Conservation (phyloP, 2,113 vertebrate genomes). For the Taurulus bubalis region DNA sequence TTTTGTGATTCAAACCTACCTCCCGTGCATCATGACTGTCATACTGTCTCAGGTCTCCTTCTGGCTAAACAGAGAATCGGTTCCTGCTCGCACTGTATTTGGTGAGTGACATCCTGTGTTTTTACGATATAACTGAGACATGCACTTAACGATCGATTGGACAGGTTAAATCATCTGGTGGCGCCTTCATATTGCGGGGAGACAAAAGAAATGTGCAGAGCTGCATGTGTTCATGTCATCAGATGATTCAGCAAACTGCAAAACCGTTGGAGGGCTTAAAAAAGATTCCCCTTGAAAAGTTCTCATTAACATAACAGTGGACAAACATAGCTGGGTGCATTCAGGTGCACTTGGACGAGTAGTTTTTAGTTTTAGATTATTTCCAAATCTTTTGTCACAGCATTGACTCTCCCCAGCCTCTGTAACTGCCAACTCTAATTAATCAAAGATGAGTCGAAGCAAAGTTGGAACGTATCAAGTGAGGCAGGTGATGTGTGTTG, state of each 20-base stretch:
- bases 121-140: conserved; percentile 36
- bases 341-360: conserved; percentile 12
- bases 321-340: conserved; percentile 25
- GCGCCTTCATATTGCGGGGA: conserved; percentile 18
- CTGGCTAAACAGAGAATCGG: conserved; percentile 98
- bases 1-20: conserved; percentile 99
- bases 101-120: conserved; percentile 86
- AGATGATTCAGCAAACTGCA: conserved; percentile 40
- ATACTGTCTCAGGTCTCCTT: conserved; percentile 99
- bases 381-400: conserved; percentile 36
- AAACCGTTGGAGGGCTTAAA: conserved; percentile 29
- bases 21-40: conserved; percentile 99
- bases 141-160: conserved; percentile 34
- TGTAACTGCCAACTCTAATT: conserved; percentile 50
- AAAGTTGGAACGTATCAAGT: conserved; percentile 37
- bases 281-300: conserved; percentile 18
- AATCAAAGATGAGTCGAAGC: conserved; percentile 60
- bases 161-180: conserved; percentile 18
- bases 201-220: conserved; percentile 10
- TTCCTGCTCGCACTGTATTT: conserved; percentile 96
- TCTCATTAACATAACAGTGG: conserved; percentile 14
- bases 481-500: conserved; percentile 40
- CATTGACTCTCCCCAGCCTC: conserved; percentile 60
- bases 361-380: conserved; percentile 1
- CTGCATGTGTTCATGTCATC: conserved; percentile 8